Evolutionary conservation across 1,140 invertebrate species (phyloP).

Genomic region (Drosophila sp.): DNA sequence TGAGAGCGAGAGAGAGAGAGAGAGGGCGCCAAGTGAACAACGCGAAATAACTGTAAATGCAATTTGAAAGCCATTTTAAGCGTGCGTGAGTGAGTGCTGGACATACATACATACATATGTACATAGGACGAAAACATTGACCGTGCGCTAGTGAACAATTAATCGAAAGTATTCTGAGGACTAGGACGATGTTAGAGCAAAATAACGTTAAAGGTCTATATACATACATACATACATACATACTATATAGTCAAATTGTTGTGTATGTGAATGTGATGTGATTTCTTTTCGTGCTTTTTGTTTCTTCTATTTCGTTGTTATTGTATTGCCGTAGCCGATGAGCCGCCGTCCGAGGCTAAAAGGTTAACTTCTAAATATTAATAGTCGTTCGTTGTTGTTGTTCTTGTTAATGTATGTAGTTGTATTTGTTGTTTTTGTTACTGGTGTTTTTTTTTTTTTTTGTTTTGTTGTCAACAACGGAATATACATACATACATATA

Average conservation of each 20-base stretch:
- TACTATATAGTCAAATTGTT: constrained; percentile 3
- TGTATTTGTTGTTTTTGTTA: neutral
- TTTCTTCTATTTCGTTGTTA: constrained; percentile 48
- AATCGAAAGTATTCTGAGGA: neutral
- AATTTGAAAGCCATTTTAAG: neutral
- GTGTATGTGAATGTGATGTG: constrained; percentile 3
- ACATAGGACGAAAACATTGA: neutral
- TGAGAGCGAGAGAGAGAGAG: no score
- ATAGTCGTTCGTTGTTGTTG: constrained; percentile 64
- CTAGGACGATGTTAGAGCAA: neutral
- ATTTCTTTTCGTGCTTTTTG: constrained; percentile 44
- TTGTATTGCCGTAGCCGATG: constrained; percentile 74
- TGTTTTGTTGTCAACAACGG: constrained; percentile 65
- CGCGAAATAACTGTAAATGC: constrained; percentile 9
- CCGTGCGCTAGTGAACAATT: neutral
- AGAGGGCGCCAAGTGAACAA: neutral
- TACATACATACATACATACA: neutral
- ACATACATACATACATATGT: neutral
- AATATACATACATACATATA: constrained; percentile 33
- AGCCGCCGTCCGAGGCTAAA: constrained; percentile 76
- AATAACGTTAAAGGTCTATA: neutral
- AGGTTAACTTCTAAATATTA: constrained; percentile 83
- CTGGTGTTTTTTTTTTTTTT: constrained; percentile 15
- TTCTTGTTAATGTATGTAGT: neutral
- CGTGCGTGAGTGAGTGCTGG: neutral